These are phyloP conservation scores for Ibycter americanus DNA, from an alignment of 2,797 vertebrate species.

Conservation along the genomic window DNA sequence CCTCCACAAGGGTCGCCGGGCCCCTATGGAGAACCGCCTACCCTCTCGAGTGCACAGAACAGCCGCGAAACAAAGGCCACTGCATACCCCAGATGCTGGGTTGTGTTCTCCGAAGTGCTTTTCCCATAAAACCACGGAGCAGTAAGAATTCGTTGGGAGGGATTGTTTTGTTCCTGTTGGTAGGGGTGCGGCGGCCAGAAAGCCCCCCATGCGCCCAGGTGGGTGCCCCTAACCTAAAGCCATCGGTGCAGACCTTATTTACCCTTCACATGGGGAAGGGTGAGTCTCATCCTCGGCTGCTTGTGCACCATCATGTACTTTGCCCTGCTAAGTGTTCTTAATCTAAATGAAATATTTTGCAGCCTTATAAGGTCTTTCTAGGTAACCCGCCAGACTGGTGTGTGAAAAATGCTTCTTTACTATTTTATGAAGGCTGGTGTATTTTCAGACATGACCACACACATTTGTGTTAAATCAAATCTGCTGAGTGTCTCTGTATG, in stretches of 20 bases:
- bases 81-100: too few species aligned
- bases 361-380: not conserved
- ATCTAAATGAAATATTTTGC: not conserved
- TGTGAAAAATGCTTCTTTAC: not conserved
- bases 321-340: accelerated
- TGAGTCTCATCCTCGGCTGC: not conserved
- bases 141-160: not conserved
- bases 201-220: accelerated
- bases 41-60: not conserved
- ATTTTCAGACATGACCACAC: constrained; percentile 4
- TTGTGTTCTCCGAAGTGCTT: not conserved
- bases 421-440: not conserved
- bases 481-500: not conserved
- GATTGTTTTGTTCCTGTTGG: not conserved
- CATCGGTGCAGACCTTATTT: not conserved
- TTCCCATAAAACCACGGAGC: not conserved
- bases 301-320: accelerated
- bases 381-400: not conserved
- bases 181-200: not conserved
- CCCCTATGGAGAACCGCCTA: not conserved
- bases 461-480: constrained; percentile 11
- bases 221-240: not conserved
- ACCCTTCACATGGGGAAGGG: accelerated
- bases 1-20: not conserved
- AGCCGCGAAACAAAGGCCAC: not conserved